phyloP scores from a whole-genome alignment of 2,888 invertebrate genomes.

The Nomada flava region DNA sequence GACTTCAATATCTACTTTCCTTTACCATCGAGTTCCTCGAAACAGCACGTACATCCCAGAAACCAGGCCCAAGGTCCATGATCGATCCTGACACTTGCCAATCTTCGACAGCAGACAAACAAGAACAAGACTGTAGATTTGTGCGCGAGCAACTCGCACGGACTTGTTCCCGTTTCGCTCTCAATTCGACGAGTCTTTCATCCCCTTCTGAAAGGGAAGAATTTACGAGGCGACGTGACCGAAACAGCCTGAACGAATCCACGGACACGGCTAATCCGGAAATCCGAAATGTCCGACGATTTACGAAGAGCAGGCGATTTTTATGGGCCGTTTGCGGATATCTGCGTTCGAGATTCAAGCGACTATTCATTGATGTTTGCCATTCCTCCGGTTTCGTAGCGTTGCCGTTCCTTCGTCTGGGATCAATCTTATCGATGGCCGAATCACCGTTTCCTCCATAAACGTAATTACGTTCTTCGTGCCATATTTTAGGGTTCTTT shows the following conservation, averaged over 20 bases:
- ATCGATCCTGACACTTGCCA: background rate
- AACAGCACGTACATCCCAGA: background rate
- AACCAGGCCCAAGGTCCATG: background rate
- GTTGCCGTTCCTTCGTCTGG: background rate
- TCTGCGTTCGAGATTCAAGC: constrained; percentile 43
- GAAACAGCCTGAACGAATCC: constrained; percentile 44
- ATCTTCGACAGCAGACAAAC: constrained; percentile 3
- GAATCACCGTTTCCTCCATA: background rate
- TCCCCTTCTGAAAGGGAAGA: constrained; percentile 2
- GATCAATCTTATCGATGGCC: background rate
- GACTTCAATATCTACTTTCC: background rate
- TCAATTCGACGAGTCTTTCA: constrained; percentile 31
- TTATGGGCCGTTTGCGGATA: constrained; percentile 46
- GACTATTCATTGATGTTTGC: constrained; percentile 8
- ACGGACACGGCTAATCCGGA: constrained; percentile 60
- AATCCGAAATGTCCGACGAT: constrained; percentile 64
- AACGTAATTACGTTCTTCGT: background rate
- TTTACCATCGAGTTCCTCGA: background rate
- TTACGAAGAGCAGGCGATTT: constrained; percentile 51
- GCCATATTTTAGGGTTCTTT: too few relatives aligned
- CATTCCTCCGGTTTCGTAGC: background rate
- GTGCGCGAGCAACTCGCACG: background rate
- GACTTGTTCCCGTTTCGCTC: background rate
- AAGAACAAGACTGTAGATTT: background rate
- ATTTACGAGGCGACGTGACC: constrained; percentile 47